Percentiles rank a stretch among this genome's conserved stretches.
phyloP scores from a whole-genome alignment of 2,113 vertebrate genomes.

The human (Homo sapiens) region GRCh38 chr1:24572001-24572500 shows the following conservation, averaged over 20 bases:
- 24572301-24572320: neutral
- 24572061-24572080: no score
- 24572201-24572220: neutral
- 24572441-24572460: neutral
- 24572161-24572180: neutral
- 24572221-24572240: neutral
- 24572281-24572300: neutral
- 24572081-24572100: neutral
- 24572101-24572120: neutral
- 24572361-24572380: neutral
- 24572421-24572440: neutral
- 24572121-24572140: no score
- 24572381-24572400: neutral
- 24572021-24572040: neutral
- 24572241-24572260: neutral
- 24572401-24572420: neutral
- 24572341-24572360: neutral
- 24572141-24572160: neutral
- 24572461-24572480: neutral
- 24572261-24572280: no score
- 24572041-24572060: neutral
- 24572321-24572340: neutral
- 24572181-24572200: neutral
- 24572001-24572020: neutral
- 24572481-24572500: neutral